Percentiles rank a stretch among this genome's conserved stretches.
Evolutionary conservation across 2,888 invertebrate genomes (phyloP).

Genomic region (Sinotaia quadrata): DNA sequence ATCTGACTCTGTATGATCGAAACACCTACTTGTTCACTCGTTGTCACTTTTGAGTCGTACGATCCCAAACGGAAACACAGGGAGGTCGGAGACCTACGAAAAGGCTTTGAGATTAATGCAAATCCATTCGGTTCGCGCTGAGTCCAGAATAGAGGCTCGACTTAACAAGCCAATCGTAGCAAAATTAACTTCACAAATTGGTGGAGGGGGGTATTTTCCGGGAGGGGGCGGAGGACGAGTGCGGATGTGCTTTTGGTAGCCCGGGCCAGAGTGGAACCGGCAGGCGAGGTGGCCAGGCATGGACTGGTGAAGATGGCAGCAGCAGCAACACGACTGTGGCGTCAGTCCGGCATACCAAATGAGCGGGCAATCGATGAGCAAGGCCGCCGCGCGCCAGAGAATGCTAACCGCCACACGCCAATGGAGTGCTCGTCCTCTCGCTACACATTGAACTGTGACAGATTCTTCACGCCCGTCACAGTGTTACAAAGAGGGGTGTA

Average conservation of each 20-base stretch:
- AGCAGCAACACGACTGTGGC: background rate
- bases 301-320: background rate
- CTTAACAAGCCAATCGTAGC: too few relatives aligned
- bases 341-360: background rate
- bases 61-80: too few relatives aligned
- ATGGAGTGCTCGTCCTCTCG: background rate
- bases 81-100: too few relatives aligned
- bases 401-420: background rate
- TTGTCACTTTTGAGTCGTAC: too few relatives aligned
- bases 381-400: background rate
- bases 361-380: background rate
- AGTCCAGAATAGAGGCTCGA: too few relatives aligned
- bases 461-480: background rate
- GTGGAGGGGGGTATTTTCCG: background rate
- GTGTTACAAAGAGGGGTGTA: too few relatives aligned
- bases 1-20: too few relatives aligned
- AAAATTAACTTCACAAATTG: too few relatives aligned
- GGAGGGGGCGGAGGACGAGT: background rate
- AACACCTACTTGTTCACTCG: too few relatives aligned
- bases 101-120: too few relatives aligned
- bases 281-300: background rate
- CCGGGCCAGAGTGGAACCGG: background rate
- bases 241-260: background rate
- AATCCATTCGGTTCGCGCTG: too few relatives aligned
- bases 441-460: background rate